Evolutionary conservation across 2,113 vertebrate species (phyloP), one percentile per base, ranked within the genome.

Genomic region (Pongo abelii): DNA sequence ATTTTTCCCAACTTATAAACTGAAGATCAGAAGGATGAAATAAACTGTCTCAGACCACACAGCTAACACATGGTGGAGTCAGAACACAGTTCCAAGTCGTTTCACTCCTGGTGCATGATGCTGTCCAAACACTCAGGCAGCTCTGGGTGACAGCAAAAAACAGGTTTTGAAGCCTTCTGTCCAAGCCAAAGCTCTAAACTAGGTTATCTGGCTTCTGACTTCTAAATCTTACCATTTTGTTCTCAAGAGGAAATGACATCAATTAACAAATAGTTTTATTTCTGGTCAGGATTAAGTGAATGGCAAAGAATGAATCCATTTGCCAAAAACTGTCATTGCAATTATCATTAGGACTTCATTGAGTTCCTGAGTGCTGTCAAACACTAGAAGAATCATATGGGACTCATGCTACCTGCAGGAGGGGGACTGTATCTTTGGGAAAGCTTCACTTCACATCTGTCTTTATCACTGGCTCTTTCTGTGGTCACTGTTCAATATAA

Each of bases 191-290:
- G 57, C 10, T 43, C 78, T 40, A 92, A 59, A 89, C 57, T 61
- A 75, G n/a, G 50, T 93, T 61, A 35, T 61, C 50, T 85, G 27
- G 8, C 27, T 91, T 96, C 67, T 64, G 52, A 92, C 69, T 61
- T 85, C 74, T 52, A 91, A 67, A 93, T 80, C 43, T 59, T 67
- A 67, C 18, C n/a, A 43, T 64, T 90, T 84, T 83, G 61, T 89
- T 96, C 89, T 80, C 22, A 55, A 84, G 50, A 93, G 69, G 35
- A 83, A 94, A 74, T 38, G 52, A 70, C 10, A 80, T 9, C 43
- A 57, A 18, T 75, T 8, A 61, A 61, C 69, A 94, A 64, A 89
- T 2, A 74, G 46, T 6, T 87, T 92, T 91, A 35, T 87, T 84
- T 93, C 59, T 64, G 46, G 22, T 40, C 23, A 84, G 23, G 55